phyloP scores from a whole-genome alignment of 2,888 invertebrate species.

The Metallyticus violacea region DNA sequence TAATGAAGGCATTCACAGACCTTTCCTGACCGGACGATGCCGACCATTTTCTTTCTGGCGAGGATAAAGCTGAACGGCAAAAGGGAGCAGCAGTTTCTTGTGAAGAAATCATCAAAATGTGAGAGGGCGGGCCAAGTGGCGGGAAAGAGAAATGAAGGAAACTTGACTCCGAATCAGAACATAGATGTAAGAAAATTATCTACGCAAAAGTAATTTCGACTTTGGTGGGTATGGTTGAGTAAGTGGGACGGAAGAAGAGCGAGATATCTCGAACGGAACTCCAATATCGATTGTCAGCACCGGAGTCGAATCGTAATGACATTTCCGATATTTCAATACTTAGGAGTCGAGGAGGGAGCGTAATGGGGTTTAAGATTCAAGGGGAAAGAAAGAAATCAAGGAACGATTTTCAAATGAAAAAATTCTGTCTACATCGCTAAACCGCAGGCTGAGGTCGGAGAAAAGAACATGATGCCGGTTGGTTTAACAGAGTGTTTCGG shows the following conservation, averaged over 20 bases:
- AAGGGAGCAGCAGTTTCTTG: too few species aligned
- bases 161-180: slow-evolving; percentile 6
- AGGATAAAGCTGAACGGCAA: not conserved
- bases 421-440: not conserved
- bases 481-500: not conserved
- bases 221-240: not conserved
- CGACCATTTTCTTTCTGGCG: not conserved
- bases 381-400: not conserved
- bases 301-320: slow-evolving; percentile 27
- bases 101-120: not conserved
- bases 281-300: slow-evolving; percentile 26
- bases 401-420: slow-evolving; percentile 11
- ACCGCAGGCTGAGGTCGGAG: too few species aligned
- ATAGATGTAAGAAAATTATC: slow-evolving; percentile 16
- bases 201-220: slow-evolving; percentile 10
- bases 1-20: slow-evolving; percentile 8
- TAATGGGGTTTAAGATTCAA: not conserved
- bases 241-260: not conserved
- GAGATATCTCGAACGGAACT: not conserved
- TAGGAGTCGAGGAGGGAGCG: slow-evolving; percentile 14
- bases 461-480: not conserved
- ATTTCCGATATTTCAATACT: slow-evolving; percentile 32
- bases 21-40: not conserved
- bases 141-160: not conserved
- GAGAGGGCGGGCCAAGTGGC: too few species aligned